phyloP scores from a whole-genome alignment of 1,140 invertebrate genomes.

The Cepaea nemoralis region DNA sequence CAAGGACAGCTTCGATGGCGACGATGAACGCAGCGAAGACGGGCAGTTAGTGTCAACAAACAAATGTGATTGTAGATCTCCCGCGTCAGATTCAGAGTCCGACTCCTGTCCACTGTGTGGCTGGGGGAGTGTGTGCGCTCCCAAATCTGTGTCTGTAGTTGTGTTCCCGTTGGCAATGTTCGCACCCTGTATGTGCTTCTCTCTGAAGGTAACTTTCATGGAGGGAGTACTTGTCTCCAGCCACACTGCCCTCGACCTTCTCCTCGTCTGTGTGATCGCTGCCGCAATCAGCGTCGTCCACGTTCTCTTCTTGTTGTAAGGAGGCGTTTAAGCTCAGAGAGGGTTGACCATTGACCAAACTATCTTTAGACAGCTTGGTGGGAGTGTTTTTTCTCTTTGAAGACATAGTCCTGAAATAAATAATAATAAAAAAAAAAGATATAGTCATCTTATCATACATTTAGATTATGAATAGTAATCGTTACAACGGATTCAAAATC shows the following conservation, averaged over 20 bases:
- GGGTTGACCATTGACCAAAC: conserved; percentile 67
- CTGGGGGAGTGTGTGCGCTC: background rate
- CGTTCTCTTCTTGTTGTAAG: background rate
- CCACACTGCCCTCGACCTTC: background rate
- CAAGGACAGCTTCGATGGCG: background rate
- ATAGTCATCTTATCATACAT: too few species aligned
- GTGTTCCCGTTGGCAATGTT: background rate
- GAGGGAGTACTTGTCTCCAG: background rate
- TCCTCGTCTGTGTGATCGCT: conserved; percentile 13
- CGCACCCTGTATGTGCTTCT: background rate
- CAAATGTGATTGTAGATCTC: background rate
- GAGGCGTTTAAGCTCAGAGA: background rate
- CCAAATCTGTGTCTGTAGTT: background rate
- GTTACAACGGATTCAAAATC: too few species aligned
- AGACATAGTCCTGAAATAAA: conserved; percentile 93
- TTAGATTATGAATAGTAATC: too few species aligned
- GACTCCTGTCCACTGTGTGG: background rate
- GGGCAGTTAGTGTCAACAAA: background rate
- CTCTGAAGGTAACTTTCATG: background rate
- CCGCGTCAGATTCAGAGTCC: background rate
- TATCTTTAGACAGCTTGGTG: conserved; percentile 88
- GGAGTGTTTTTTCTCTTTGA: conserved; percentile 93
- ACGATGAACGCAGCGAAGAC: background rate
- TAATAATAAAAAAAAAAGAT: too few species aligned
- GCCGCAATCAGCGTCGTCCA: background rate